Conservation (phyloP, 2,797 vertebrate species). For the Macropodus opercularis region DNA sequence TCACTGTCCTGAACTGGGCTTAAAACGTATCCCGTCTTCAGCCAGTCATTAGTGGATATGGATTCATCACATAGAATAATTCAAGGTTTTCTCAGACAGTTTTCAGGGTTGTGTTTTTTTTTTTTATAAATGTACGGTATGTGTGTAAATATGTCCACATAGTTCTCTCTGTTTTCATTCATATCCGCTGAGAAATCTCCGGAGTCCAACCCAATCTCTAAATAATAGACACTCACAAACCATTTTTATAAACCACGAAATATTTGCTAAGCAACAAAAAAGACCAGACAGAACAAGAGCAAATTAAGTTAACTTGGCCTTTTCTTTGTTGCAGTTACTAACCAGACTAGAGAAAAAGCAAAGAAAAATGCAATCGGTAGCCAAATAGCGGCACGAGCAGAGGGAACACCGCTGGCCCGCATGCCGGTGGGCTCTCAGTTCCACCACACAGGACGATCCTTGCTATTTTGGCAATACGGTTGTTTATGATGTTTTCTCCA, state of each 20-base stretch:
- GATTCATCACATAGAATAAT: neutral
- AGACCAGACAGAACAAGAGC: neutral
- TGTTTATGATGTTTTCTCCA: constrained; percentile 42
- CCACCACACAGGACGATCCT: constrained; percentile 24
- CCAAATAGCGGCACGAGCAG: constrained; percentile 10
- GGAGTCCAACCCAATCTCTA: constrained; percentile 29
- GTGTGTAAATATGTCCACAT: neutral
- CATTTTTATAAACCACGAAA: constrained; percentile 20
- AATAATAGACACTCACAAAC: neutral
- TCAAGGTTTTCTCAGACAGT: neutral
- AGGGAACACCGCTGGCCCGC: constrained; percentile 6
- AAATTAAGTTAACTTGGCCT: constrained; percentile 11
- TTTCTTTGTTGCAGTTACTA: constrained; percentile 14
- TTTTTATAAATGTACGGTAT: neutral
- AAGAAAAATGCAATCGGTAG: constrained; percentile 9
- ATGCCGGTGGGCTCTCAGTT: constrained; percentile 14
- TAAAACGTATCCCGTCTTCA: constrained; percentile 33
- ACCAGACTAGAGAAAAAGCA: constrained; percentile 7
- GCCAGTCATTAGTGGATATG: constrained; percentile 11
- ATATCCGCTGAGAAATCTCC: neutral
- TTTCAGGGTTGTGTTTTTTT: neutral
- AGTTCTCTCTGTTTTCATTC: constrained; percentile 25
- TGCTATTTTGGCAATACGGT: constrained; percentile 26
- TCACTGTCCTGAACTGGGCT: constrained; percentile 21
- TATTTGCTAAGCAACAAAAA: constrained; percentile 18